These are phyloP conservation scores for Biston betularia DNA, from an alignment of 2,888 invertebrate species.

Conservation along the genomic window DNA sequence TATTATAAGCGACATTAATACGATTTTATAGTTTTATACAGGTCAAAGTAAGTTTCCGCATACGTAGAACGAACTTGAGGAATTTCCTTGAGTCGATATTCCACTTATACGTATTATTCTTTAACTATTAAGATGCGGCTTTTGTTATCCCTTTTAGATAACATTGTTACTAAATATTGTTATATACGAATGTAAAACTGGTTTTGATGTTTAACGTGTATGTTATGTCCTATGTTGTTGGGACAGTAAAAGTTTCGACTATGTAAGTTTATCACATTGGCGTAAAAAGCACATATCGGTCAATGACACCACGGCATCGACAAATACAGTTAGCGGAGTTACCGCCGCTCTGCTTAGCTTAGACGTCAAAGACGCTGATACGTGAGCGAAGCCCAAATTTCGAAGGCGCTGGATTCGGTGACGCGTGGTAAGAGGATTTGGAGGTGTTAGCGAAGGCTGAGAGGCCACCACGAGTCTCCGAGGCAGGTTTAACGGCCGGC, in stretches of 20 bases:
- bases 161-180: constrained; percentile 15
- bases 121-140: not conserved
- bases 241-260: not conserved
- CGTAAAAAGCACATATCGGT: constrained; percentile 24
- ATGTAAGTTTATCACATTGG: constrained; percentile 12
- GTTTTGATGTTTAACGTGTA: not conserved
- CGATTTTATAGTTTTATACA: constrained; percentile 17
- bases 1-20: constrained; percentile 20
- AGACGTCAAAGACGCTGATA: constrained; percentile 32
- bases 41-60: constrained; percentile 26
- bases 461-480: constrained; percentile 71
- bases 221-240: not conserved
- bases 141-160: constrained; percentile 13
- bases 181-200: not conserved
- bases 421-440: constrained; percentile 41
- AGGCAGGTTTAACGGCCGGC: constrained; percentile 84
- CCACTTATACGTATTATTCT: constrained; percentile 1
- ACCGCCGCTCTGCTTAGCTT: constrained; percentile 27
- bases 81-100: constrained; percentile 12
- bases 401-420: constrained; percentile 35
- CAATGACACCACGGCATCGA: constrained; percentile 21
- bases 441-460: constrained; percentile 58
- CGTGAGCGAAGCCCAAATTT: constrained; percentile 36
- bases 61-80: constrained; percentile 7
- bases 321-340: constrained; percentile 31